Conservation (phyloP, 2,113 vertebrate genomes). For the Mesoclemmys tuberculata region DNA sequence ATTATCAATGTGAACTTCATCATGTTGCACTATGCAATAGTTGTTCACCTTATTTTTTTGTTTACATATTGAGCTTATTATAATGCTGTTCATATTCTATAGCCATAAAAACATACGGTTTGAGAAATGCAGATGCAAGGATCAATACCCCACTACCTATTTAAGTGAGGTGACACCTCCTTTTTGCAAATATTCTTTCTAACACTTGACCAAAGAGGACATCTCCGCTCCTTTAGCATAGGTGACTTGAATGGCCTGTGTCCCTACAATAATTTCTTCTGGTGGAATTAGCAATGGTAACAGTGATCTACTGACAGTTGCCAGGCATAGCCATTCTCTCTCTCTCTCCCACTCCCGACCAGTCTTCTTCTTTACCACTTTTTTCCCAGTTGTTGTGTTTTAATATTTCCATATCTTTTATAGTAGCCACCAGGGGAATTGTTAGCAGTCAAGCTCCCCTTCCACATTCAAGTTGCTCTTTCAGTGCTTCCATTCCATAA, state of each 20-base stretch:
- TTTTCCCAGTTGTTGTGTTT: not conserved
- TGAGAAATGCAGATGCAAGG: not conserved
- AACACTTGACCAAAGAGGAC: not conserved
- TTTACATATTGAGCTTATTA: not conserved
- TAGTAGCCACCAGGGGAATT: not conserved
- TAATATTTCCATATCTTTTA: not conserved
- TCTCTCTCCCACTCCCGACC: not conserved
- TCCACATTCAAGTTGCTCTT: not conserved
- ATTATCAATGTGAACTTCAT: not conserved
- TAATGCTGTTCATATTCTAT: not conserved
- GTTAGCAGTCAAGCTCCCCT: not conserved
- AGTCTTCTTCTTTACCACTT: not conserved
- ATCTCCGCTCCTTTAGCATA: not conserved
- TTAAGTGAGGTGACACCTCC: not conserved
- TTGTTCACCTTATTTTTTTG: not conserved
- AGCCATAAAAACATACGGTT: not conserved
- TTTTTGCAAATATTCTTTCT: not conserved
- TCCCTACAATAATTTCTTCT: not conserved
- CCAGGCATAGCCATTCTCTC: not conserved
- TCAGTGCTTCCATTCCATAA: not conserved
- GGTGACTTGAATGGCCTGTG: not conserved
- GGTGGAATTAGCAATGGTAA: not conserved
- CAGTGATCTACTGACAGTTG: not conserved
- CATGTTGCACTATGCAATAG: accelerated
- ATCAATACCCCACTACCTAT: accelerated